phyloP scores from a whole-genome alignment of 1,140 invertebrate species.

The Pseudoatta argentina region DNA sequence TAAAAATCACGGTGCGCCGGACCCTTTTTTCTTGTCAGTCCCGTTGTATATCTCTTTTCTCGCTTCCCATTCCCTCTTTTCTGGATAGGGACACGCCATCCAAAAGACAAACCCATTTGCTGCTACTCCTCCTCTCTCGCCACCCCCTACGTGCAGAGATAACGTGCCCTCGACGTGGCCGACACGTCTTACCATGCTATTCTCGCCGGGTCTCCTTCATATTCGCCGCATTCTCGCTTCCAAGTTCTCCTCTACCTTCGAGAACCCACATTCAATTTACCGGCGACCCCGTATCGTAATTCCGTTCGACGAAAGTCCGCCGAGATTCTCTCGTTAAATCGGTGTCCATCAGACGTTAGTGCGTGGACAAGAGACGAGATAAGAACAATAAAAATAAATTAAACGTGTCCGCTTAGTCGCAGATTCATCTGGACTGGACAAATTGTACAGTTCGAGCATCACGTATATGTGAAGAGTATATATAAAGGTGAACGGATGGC shows the following conservation, averaged over 20 bases:
- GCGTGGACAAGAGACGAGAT: neutral
- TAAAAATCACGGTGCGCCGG: slow-evolving; percentile 57
- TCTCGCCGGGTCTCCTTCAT: slow-evolving; percentile 17
- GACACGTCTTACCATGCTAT: slow-evolving; percentile 45
- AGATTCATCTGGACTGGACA: neutral
- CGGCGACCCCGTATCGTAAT: slow-evolving; percentile 49
- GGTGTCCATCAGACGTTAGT: slow-evolving; percentile 15
- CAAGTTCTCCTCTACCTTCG: neutral
- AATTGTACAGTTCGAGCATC: neutral
- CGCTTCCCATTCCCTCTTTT: neutral
- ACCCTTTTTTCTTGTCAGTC: neutral
- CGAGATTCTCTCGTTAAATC: slow-evolving; percentile 37
- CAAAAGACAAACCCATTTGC: slow-evolving; percentile 49
- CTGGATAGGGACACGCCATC: slow-evolving; percentile 6
- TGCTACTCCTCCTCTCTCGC: neutral
- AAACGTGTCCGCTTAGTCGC: slow-evolving; percentile 26
- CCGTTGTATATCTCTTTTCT: slow-evolving; percentile 28
- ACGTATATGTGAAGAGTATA: slow-evolving; percentile 2
- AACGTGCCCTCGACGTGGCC: slow-evolving; percentile 46
- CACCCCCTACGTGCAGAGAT: slow-evolving; percentile 42
- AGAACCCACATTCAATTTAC: slow-evolving; percentile 59
- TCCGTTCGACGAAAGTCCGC: neutral
- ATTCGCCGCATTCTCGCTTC: slow-evolving; percentile 36
- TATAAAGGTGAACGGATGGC: neutral
- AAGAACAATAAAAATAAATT: slow-evolving; percentile 65